These are phyloP conservation scores for Melanotaenia trifasciata DNA, from an alignment of 2,797 vertebrate species.

Conservation along the genomic window DNA sequence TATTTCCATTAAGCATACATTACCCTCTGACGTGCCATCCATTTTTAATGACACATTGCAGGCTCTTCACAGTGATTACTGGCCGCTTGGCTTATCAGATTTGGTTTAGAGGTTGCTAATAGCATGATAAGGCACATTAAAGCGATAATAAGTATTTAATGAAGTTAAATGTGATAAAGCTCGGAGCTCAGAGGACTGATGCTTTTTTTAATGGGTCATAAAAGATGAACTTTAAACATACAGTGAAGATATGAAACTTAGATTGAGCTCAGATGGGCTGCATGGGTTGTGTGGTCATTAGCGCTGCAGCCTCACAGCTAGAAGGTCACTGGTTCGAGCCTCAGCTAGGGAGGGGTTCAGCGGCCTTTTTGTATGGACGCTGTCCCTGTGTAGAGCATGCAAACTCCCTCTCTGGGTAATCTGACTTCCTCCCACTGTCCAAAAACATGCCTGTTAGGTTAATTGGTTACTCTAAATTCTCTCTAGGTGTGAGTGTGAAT, in stretches of 20 bases:
- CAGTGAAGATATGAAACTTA: conserved; percentile 24
- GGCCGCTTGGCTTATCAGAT: conserved; percentile 70
- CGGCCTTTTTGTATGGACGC: too few relatives aligned
- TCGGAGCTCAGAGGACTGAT: conserved; percentile 40
- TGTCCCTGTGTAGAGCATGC: too few relatives aligned
- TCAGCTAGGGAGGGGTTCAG: too few relatives aligned
- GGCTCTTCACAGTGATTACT: conserved; percentile 68
- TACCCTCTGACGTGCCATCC: conserved; percentile 49
- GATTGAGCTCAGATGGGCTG: too few relatives aligned
- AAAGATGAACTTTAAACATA: conserved; percentile 48
- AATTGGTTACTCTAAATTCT: too few relatives aligned
- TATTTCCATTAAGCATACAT: conserved; percentile 24
- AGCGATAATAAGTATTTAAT: conserved; percentile 75
- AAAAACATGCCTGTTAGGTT: too few relatives aligned
- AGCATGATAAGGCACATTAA: conserved; percentile 73
- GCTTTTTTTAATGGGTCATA: conserved; percentile 46
- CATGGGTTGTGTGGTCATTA: too few relatives aligned
- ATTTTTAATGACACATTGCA: conserved; percentile 62
- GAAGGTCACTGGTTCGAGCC: too few relatives aligned
- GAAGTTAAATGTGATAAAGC: conserved; percentile 60
- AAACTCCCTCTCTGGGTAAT: too few relatives aligned
- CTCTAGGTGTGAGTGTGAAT: too few relatives aligned
- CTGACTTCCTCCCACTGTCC: too few relatives aligned
- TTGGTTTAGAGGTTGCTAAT: conserved; percentile 70
- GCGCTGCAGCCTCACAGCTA: too few relatives aligned